Evolutionary conservation across 2,888 invertebrate genomes (phyloP).

Genomic region (Hyalella azteca): DNA sequence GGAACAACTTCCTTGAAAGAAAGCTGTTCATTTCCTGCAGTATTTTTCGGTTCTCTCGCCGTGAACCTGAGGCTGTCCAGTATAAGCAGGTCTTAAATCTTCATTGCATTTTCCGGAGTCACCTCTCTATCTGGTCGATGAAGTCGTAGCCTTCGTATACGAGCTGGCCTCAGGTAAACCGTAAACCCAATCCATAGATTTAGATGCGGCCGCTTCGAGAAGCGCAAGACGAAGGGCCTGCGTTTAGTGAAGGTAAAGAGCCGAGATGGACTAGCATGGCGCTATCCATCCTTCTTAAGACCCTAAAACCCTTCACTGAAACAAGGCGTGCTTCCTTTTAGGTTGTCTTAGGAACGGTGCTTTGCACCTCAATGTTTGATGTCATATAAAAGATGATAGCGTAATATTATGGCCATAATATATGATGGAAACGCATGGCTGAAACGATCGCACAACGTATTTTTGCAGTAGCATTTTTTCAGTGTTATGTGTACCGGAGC

Average conservation of each 20-base stretch:
- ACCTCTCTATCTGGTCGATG: neutral
- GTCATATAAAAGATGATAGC: no score
- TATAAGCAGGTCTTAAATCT: neutral
- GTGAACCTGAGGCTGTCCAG: neutral
- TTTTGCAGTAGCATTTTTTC: no score
- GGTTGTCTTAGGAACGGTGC: no score
- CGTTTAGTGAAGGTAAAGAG: neutral
- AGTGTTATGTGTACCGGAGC: no score
- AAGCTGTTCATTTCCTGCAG: neutral
- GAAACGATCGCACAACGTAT: no score
- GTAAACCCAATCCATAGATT: constrained; percentile 26
- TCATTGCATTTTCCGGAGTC: constrained; percentile 13
- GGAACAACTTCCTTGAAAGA: neutral
- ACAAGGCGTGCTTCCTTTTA: no score
- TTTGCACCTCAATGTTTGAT: no score
- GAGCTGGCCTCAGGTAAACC: constrained; percentile 9
- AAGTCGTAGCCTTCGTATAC: constrained; percentile 12
- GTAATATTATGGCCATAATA: no score
- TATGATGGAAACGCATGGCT: no score
- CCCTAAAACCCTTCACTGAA: no score
- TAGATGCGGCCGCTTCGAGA: neutral
- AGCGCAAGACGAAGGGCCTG: neutral
- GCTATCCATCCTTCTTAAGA: neutral
- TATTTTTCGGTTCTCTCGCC: neutral
- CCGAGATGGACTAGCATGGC: neutral